phyloP scores from a whole-genome alignment of 2,797 vertebrate species.

The Danio choprae region DNA sequence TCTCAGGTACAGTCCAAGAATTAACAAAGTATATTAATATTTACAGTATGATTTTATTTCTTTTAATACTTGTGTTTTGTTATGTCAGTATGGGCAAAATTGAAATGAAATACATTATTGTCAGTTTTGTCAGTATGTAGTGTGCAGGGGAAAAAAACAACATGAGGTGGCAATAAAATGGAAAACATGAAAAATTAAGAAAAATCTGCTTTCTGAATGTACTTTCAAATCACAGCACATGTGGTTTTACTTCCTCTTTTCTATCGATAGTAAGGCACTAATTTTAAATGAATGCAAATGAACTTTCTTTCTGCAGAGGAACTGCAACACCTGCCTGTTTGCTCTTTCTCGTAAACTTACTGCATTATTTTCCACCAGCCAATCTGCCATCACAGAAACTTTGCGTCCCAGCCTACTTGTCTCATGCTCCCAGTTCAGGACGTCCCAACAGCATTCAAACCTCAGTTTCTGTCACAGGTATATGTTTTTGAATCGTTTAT shows the following conservation, averaged over 20 bases:
- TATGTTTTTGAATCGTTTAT: neutral
- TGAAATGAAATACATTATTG: no score
- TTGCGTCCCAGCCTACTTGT: slow-evolving; percentile 84
- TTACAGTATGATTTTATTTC: no score
- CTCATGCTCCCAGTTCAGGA: slow-evolving; percentile 80
- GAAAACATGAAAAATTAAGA: neutral
- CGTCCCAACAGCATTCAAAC: slow-evolving; percentile 75
- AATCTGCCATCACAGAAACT: slow-evolving; percentile 83
- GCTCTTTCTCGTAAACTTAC: neutral
- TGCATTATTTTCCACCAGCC: slow-evolving; percentile 68
- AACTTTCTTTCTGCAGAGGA: no score
- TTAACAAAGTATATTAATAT: no score
- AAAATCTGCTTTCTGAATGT: neutral
- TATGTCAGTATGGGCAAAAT: no score
- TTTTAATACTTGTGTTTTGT: no score
- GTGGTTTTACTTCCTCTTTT: slow-evolving; percentile 2
- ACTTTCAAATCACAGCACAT: neutral
- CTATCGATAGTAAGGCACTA: neutral
- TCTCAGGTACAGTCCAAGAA: no score
- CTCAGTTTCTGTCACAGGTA: slow-evolving; percentile 83
- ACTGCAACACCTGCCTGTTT: neutral
- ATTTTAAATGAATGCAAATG: neutral
- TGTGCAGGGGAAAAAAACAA: neutral
- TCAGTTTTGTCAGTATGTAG: no score
- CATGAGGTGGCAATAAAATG: neutral